Conservation (phyloP, 2,113 vertebrate genomes). For the Eulemur macaco region DNA sequence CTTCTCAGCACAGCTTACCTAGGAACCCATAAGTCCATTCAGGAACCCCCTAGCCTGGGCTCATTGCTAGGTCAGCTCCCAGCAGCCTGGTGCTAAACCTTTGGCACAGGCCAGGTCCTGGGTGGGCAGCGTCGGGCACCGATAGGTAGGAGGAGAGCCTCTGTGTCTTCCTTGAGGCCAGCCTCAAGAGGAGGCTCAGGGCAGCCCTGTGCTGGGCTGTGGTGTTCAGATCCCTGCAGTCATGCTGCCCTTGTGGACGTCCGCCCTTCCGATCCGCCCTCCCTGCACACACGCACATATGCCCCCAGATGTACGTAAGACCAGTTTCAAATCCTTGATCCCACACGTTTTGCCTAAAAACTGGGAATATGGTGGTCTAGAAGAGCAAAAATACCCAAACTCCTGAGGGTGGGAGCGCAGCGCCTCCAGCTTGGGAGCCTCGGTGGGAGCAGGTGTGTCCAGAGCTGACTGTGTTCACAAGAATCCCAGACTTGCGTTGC, state of each 20-base stretch:
- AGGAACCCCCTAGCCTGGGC: background rate
- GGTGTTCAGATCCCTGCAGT: background rate
- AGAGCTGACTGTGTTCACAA: background rate
- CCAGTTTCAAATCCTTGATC: background rate
- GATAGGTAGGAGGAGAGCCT: background rate
- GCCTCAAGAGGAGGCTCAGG: background rate
- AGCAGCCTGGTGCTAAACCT: background rate
- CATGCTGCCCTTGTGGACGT: background rate
- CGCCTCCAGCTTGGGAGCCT: rapidly evolving
- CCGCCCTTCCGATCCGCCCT: background rate
- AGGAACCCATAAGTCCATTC: too few species aligned
- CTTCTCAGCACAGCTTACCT: background rate
- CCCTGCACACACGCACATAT: background rate
- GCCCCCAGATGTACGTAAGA: background rate
- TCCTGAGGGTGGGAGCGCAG: background rate
- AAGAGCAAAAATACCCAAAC: background rate
- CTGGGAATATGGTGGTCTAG: background rate
- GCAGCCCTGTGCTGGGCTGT: background rate
- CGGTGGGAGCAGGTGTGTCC: too few species aligned
- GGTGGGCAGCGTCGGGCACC: background rate
- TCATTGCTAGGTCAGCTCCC: background rate
- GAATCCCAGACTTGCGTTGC: background rate
- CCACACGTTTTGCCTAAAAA: background rate
- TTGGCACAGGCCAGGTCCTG: background rate
- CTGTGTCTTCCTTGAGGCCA: background rate